These are phyloP conservation scores for Chitala chitala DNA, from an alignment of 2,113 vertebrate species.

Conservation along the genomic window DNA sequence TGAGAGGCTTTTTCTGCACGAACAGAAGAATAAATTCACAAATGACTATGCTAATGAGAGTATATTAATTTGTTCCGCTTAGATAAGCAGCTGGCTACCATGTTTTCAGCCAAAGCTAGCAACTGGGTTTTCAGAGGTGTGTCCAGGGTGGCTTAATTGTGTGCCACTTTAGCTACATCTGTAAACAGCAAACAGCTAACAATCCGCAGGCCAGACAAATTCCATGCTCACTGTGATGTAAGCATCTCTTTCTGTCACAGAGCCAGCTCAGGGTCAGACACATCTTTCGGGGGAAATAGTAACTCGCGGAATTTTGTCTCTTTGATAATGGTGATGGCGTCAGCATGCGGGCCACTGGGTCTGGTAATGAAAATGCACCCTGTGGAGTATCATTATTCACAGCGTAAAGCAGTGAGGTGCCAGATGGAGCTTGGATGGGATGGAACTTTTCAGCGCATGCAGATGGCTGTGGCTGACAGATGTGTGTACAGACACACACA, in stretches of 20 bases:
- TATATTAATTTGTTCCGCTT: not conserved
- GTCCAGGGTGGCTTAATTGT: not conserved
- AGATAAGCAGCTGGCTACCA: not conserved
- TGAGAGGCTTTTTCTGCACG: not conserved
- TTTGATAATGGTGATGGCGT: not conserved
- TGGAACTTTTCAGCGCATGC: not conserved
- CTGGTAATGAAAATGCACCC: not conserved
- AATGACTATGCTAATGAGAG: not conserved
- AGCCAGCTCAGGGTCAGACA: not conserved
- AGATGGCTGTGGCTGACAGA: not conserved
- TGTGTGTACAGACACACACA: not conserved
- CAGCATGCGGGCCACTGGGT: not conserved
- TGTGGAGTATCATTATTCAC: not conserved
- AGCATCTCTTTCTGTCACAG: not conserved
- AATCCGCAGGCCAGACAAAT: not conserved
- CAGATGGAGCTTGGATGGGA: not conserved
- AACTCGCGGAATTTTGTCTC: not conserved
- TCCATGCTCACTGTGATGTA: not conserved
- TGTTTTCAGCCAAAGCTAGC: not conserved
- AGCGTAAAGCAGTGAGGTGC: not conserved
- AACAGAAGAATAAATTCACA: not conserved
- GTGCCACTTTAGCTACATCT: not conserved
- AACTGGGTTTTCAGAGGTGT: too few species aligned
- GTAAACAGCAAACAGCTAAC: not conserved
- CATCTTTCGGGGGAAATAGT: not conserved